phyloP scores from a whole-genome alignment of 2,797 vertebrate genomes.

The Australoheros facetus region DNA sequence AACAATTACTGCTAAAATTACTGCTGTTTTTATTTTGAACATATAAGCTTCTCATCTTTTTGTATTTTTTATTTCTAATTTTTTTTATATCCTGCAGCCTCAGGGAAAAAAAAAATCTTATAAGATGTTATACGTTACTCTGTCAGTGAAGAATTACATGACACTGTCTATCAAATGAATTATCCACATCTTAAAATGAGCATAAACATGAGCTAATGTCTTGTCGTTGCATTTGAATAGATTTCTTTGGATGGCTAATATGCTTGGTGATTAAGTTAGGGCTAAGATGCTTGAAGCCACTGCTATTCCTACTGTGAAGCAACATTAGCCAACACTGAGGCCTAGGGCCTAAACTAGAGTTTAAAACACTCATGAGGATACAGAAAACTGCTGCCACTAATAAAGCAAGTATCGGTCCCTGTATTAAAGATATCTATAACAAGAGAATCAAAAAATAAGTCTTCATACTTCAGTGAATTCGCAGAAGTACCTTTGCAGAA shows the following conservation, averaged over 20 bases:
- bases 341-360: conserved; percentile 44
- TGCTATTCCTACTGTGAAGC: conserved; percentile 62
- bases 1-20: not conserved
- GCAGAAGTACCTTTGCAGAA: too few relatives aligned
- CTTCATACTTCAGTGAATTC: too few relatives aligned
- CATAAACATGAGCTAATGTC: conserved; percentile 63
- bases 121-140: conserved; percentile 1
- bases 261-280: conserved; percentile 60
- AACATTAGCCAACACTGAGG: conserved; percentile 62
- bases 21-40: too few relatives aligned
- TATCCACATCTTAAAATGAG: conserved; percentile 49
- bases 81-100: not conserved
- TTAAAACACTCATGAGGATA: conserved; percentile 7
- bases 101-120: not conserved
- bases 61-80: accelerated
- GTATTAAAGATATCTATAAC: not conserved
- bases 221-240: conserved; percentile 42
- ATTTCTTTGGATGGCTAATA: conserved; percentile 54
- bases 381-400: not conserved
- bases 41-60: not conserved
- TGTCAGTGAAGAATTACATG: conserved; percentile 11
- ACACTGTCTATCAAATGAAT: conserved; percentile 36
- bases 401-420: not conserved
- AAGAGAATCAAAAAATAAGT: not conserved
- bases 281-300: conserved; percentile 45